Evolutionary conservation across 2,888 invertebrate species (phyloP).

Genomic region (Agapostemon virescens): DNA sequence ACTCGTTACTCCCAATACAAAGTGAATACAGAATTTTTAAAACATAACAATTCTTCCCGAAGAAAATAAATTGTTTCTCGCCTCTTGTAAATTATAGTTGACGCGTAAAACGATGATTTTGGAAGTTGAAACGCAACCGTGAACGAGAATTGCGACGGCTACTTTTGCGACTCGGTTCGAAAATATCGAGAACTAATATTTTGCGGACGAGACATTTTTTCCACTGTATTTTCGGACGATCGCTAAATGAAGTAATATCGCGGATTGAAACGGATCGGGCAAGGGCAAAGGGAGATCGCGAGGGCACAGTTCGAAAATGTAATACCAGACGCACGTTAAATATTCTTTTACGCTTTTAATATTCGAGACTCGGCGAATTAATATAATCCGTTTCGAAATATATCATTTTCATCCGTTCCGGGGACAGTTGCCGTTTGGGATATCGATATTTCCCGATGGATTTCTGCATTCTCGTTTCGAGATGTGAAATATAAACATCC

Average conservation of each 20-base stretch:
- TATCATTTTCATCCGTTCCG: neutral
- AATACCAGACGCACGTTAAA: neutral
- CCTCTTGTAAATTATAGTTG: no score
- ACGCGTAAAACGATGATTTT: no score
- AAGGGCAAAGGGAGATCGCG: neutral
- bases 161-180: neutral
- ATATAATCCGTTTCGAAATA: neutral
- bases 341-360: neutral
- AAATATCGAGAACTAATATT: neutral
- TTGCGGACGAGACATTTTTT: neutral
- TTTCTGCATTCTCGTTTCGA: neutral
- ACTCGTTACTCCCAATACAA: no score
- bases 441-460: slow-evolving; percentile 4
- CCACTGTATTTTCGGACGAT: neutral
- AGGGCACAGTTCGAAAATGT: neutral
- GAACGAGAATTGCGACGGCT: no score
- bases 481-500: neutral
- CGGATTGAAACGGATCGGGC: neutral
- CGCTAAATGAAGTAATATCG: neutral
- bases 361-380: neutral
- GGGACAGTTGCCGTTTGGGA: neutral
- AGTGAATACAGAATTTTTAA: no score
- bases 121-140: no score
- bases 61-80: no score
- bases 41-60: no score